Conservation (phyloP, 2,113 vertebrate genomes). For the Ranitomeya variabilis region DNA sequence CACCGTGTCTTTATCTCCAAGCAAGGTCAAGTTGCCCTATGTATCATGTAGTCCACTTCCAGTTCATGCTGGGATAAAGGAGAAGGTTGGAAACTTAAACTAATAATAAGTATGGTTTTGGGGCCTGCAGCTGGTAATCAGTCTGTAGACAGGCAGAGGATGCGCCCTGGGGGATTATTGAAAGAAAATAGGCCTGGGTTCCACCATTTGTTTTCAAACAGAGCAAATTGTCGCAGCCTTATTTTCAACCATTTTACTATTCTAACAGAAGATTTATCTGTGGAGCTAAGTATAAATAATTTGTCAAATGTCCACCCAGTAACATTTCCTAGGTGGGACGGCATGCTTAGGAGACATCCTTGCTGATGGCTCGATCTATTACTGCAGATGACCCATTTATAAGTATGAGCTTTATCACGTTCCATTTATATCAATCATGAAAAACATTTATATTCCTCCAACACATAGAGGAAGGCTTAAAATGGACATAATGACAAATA, state of each 20-base stretch:
- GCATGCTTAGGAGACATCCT: constrained; percentile 2
- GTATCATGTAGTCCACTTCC: constrained; percentile 61
- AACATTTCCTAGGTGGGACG: constrained; percentile 34
- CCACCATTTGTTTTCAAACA: constrained; percentile 63
- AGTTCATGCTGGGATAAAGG: constrained; percentile 76
- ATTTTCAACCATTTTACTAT: constrained; percentile 59
- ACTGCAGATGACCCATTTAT: not conserved
- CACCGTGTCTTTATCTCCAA: constrained; percentile 74
- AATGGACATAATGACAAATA: not conserved
- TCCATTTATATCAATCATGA: not conserved
- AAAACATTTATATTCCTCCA: not conserved
- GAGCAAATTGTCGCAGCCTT: constrained; percentile 60
- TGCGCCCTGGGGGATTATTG: constrained; percentile 75
- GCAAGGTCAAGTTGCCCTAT: constrained; percentile 71
- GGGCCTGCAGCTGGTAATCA: constrained; percentile 75
- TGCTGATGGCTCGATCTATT: not conserved
- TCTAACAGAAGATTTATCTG: constrained; percentile 62
- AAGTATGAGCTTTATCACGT: not conserved
- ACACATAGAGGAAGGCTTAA: not conserved
- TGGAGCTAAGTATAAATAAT: constrained; percentile 42
- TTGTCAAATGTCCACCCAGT: constrained; percentile 20
- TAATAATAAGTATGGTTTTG: constrained; percentile 76
- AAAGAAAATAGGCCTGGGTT: constrained; percentile 74
- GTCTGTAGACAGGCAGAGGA: constrained; percentile 68
- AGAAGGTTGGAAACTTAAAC: constrained; percentile 76